These are phyloP conservation scores for Heliconius eleuchia DNA, from an alignment of 1,140 invertebrate species.

Conservation along the genomic window DNA sequence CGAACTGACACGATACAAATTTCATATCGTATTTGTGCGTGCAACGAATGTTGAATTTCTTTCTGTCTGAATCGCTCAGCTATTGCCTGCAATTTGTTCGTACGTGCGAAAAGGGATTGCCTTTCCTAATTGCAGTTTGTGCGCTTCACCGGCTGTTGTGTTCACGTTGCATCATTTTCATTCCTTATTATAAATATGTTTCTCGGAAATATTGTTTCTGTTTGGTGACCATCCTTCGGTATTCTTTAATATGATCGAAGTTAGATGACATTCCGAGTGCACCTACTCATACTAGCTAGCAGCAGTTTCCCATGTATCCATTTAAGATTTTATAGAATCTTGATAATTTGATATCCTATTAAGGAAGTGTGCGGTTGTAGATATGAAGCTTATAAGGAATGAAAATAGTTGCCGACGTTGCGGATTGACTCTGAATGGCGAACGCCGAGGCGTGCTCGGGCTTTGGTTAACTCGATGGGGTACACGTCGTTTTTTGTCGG, in stretches of 20 bases:
- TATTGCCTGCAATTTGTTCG: conserved; percentile 69
- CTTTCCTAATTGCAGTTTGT: conserved; percentile 62
- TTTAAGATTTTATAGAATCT: conserved; percentile 48
- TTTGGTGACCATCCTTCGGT: conserved; percentile 38
- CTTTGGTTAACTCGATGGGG: conserved; percentile 59
- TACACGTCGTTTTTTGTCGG: conserved; percentile 69
- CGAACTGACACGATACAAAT: conserved; percentile 31
- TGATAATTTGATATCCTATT: conserved; percentile 52
- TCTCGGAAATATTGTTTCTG: conserved; percentile 49
- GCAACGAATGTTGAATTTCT: conserved; percentile 42
- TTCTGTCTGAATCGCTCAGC: conserved; percentile 43
- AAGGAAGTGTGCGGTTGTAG: conserved; percentile 40
- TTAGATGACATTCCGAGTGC: conserved; percentile 8
- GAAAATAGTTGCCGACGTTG: conserved; percentile 52
- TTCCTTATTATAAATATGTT: conserved; percentile 18
- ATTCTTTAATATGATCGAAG: conserved; percentile 29
- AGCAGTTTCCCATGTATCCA: conserved; percentile 27
- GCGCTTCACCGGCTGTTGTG: conserved; percentile 46
- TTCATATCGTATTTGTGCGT: conserved; percentile 42
- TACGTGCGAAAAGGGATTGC: conserved; percentile 71
- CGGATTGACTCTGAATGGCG: conserved; percentile 59
- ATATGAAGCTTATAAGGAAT: conserved; percentile 54
- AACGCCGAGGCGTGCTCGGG: conserved; percentile 52
- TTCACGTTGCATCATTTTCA: conserved; percentile 50
- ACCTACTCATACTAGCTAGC: not conserved